A percentile compares a stretch with the other conserved stretches of the same genome.
Conservation (phyloP, 2,797 vertebrate genomes). For the Balearica regulorum region DNA sequence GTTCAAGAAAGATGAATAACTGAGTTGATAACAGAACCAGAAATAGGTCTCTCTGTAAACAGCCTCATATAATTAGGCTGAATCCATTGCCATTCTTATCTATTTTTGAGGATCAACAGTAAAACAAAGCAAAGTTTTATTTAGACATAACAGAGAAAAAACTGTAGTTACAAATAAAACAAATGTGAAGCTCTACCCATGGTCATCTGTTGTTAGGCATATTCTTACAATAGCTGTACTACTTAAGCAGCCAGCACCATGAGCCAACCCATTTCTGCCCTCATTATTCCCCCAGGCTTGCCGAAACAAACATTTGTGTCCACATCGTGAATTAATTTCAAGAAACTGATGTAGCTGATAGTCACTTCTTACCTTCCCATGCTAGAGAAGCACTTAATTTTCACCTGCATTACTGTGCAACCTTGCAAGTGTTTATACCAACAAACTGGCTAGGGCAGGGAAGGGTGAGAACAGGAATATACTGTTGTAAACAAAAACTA, state of each 20-base stretch:
- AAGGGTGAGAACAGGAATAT: not conserved
- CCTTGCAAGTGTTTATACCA: not conserved
- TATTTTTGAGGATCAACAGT: not conserved
- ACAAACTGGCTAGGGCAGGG: not conserved
- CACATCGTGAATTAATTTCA: not conserved
- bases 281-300: not conserved
- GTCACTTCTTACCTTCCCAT: not conserved
- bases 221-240: not conserved
- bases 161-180: not conserved
- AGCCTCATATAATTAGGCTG: not conserved
- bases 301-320: not conserved
- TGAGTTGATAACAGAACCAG: not conserved
- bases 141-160: not conserved
- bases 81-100: not conserved
- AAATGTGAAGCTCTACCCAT: not conserved
- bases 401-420: not conserved
- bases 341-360: not conserved
- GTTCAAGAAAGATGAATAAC: not conserved
- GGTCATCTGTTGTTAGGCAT: not conserved
- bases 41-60: not conserved
- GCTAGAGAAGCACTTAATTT: not conserved
- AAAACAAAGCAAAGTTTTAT: not conserved
- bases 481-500: not conserved
- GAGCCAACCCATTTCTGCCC: not conserved
- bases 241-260: not conserved